A percentile compares a stretch with the other conserved stretches of the same genome.
These are phyloP conservation scores for Habrosyne pyritoides DNA, from an alignment of 2,888 invertebrate genomes.

Conservation along the genomic window DNA sequence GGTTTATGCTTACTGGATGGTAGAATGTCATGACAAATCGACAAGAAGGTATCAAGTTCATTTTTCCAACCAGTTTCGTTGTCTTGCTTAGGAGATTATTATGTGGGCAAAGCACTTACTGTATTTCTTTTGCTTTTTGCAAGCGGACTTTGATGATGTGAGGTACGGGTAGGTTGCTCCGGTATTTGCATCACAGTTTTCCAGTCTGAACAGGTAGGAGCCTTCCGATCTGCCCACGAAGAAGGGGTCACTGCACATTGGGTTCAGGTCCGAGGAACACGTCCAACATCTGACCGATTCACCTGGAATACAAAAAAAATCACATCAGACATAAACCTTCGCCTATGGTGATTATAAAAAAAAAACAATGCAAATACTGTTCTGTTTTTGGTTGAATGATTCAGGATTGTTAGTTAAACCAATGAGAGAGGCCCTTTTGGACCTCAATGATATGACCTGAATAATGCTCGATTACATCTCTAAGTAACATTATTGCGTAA, in stretches of 20 bases:
- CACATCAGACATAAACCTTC: not conserved
- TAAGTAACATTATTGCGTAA: not conserved
- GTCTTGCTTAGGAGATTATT: too few species aligned
- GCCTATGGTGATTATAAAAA: too few species aligned
- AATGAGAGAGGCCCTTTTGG: too few species aligned
- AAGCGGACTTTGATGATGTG: constrained; percentile 84
- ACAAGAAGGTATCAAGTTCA: too few species aligned
- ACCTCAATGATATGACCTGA: not conserved
- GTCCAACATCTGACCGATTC: constrained; percentile 89
- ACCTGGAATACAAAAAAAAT: constrained; percentile 75
- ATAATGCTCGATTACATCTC: not conserved
- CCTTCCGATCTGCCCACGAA: constrained; percentile 80
- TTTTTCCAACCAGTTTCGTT: too few species aligned
- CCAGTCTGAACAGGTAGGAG: constrained; percentile 70
- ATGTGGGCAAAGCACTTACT: constrained; percentile 77
- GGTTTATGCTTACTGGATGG: too few species aligned
- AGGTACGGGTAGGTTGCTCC: constrained; percentile 76
- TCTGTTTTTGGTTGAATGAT: too few species aligned
- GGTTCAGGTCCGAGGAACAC: constrained; percentile 88
- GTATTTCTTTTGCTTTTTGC: constrained; percentile 89
- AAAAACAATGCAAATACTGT: too few species aligned
- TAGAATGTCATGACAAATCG: too few species aligned
- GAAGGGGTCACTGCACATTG: constrained; percentile 89
- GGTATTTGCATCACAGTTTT: constrained; percentile 77
- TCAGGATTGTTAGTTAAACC: too few species aligned